Evolutionary conservation across 2,888 invertebrate genomes (phyloP).

Genomic region (Clunio marinus): DNA sequence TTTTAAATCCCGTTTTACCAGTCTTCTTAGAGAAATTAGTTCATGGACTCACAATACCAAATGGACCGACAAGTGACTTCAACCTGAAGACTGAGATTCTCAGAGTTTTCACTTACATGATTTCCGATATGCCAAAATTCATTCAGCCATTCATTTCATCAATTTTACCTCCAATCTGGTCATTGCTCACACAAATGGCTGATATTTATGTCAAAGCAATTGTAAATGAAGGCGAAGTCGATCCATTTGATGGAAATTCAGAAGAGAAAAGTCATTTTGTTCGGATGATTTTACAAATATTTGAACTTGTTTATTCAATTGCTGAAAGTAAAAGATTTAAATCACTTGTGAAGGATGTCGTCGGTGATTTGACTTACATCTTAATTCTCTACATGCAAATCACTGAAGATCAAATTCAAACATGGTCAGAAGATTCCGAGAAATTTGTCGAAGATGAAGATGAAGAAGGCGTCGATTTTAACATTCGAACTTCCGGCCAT

Average conservation of each 20-base stretch:
- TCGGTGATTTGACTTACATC: constrained; percentile 63
- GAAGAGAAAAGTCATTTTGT: constrained; percentile 63
- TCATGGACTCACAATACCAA: constrained; percentile 55
- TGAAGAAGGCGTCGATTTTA: constrained; percentile 58
- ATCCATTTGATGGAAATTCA: constrained; percentile 57
- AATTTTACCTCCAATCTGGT: constrained; percentile 64
- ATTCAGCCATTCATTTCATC: constrained; percentile 58
- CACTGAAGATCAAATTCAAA: constrained; percentile 61
- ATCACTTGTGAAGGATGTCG: constrained; percentile 56
- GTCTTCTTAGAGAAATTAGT: constrained; percentile 63
- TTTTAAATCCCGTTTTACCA: constrained; percentile 63
- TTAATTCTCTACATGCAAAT: constrained; percentile 66
- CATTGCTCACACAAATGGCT: constrained; percentile 62
- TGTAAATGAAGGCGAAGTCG: constrained; percentile 56
- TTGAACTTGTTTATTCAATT: constrained; percentile 63
- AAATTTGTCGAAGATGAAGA: constrained; percentile 68
- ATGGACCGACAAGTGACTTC: constrained; percentile 56
- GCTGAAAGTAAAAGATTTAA: constrained; percentile 58
- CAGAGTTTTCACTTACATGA: constrained; percentile 59
- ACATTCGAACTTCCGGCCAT: constrained; percentile 62
- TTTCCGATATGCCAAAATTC: constrained; percentile 59
- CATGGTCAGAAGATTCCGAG: constrained; percentile 61
- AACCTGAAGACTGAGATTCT: constrained; percentile 63
- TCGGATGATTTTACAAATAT: constrained; percentile 61
- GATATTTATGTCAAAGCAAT: constrained; percentile 61